phyloP scores from a whole-genome alignment of 2,797 vertebrate species.

The Falco biarmicus region DNA sequence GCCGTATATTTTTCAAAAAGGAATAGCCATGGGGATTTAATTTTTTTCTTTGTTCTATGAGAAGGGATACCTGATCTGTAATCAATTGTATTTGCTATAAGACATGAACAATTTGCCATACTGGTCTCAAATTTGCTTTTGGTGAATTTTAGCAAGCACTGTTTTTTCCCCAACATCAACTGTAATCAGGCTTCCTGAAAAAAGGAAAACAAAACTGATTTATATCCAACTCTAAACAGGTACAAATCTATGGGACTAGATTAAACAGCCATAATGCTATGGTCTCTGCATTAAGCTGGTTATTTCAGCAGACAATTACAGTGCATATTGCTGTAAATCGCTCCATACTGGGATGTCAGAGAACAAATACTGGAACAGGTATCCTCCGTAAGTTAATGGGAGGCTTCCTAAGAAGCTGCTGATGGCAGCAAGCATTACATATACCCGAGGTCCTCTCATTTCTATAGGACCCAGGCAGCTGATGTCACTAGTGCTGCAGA shows the following conservation, averaged over 20 bases:
- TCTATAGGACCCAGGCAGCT: not conserved
- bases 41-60: not conserved
- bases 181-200: not conserved
- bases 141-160: not conserved
- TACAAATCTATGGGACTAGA: not conserved
- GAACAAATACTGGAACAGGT: not conserved
- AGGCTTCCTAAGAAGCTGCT: not conserved
- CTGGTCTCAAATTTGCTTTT: not conserved
- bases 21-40: not conserved
- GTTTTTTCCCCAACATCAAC: not conserved
- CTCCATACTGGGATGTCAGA: not conserved
- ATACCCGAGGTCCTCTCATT: not conserved
- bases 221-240: not conserved
- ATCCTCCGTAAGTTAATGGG: not conserved
- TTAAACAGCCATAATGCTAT: not conserved
- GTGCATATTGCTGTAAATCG: not conserved
- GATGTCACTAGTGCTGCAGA: not conserved
- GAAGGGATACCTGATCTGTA: not conserved
- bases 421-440: not conserved
- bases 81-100: not conserved
- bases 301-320: not conserved
- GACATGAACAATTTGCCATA: not conserved
- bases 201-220: not conserved
- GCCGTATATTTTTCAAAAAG: not conserved
- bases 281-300: not conserved